Conservation (phyloP, 2,797 vertebrate species). For the Eulemur coronatus region DNA sequence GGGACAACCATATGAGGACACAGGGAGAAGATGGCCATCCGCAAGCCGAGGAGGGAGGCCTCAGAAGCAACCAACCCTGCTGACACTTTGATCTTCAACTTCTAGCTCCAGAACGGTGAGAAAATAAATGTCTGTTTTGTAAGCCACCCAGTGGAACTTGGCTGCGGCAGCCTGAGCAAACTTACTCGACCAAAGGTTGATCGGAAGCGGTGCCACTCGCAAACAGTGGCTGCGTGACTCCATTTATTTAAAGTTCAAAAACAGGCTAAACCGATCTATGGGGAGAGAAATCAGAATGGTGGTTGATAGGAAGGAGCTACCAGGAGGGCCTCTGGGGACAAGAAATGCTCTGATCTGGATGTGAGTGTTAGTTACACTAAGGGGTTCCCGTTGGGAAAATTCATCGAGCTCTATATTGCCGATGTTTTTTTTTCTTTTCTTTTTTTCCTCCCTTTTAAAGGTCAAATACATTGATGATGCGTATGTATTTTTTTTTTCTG, state of each 20-base stretch:
- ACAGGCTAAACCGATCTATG: too few species aligned
- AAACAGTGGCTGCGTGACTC: background rate
- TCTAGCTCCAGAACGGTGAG: background rate
- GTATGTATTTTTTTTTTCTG: background rate
- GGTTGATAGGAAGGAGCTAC: background rate
- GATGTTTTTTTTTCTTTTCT: too few species aligned
- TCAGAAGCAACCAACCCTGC: background rate
- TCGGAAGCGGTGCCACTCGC: background rate
- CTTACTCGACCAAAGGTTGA: background rate
- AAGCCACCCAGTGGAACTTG: fast-evolving
- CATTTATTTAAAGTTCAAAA: background rate
- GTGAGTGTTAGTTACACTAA: background rate
- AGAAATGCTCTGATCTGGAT: background rate
- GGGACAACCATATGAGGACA: background rate
- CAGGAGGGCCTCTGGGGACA: background rate
- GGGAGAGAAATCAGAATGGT: background rate
- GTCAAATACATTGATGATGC: fast-evolving
- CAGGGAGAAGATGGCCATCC: background rate
- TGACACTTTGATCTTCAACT: background rate
- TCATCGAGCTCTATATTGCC: fast-evolving
- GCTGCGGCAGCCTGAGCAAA: fast-evolving
- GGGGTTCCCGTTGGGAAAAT: background rate
- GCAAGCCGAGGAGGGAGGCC: background rate
- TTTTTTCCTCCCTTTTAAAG: too few species aligned
- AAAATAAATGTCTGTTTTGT: background rate